Percentiles rank a stretch among this genome's conserved stretches.
Evolutionary conservation across 1,140 invertebrate species (phyloP).

Genomic region (Vollenhovia emeryi): DNA sequence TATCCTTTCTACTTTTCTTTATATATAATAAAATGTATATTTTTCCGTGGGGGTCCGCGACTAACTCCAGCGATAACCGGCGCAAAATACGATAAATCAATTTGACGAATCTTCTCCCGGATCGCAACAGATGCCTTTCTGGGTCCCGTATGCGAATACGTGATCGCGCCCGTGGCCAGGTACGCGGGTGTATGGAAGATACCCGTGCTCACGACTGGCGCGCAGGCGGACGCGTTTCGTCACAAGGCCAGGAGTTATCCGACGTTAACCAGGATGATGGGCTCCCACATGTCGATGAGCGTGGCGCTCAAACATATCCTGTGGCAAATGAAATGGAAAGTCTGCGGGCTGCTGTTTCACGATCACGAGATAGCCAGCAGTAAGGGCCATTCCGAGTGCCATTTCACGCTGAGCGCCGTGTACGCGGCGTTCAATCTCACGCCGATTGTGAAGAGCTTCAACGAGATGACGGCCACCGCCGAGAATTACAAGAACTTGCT

Average conservation of each 20-base stretch:
- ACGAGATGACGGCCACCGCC: slow-evolving; percentile 85
- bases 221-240: slow-evolving; percentile 92
- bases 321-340: slow-evolving; percentile 90
- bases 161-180: slow-evolving; percentile 94
- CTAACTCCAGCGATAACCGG: background rate
- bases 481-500: slow-evolving; percentile 88
- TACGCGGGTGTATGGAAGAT: slow-evolving; percentile 95
- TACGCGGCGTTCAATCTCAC: slow-evolving; percentile 87
- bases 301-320: slow-evolving; percentile 89
- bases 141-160: slow-evolving; percentile 96
- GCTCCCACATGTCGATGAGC: slow-evolving; percentile 91
- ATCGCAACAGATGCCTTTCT: slow-evolving; percentile 91
- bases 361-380: slow-evolving; percentile 87
- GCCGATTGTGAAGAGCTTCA: slow-evolving; percentile 88
- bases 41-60: too few species aligned
- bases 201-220: slow-evolving; percentile 94
- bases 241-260: slow-evolving; percentile 89
- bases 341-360: slow-evolving; percentile 90
- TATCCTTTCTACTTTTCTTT: too few species aligned
- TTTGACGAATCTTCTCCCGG: background rate
- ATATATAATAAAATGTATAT: too few species aligned
- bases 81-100: slow-evolving; percentile 5
- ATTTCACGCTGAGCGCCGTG: slow-evolving; percentile 90
- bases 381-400: slow-evolving; percentile 90
- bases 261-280: slow-evolving; percentile 94